Base-by-base conservation (phyloP, 2,888 invertebrate genomes). In the Rhagonycha fulva region DNA sequence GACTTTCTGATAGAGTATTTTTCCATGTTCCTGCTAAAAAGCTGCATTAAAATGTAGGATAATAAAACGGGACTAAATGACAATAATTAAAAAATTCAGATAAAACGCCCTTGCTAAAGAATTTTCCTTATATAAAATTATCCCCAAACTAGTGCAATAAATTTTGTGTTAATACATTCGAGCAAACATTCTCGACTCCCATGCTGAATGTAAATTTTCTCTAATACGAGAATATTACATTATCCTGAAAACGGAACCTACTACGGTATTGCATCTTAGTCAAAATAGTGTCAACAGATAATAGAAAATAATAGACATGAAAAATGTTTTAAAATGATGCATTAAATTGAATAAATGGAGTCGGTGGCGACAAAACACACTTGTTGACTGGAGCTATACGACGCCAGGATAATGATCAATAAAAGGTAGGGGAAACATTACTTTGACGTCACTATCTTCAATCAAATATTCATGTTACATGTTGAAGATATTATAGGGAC, bases 301-400 rank as follows among this genome's bases (percentile, higher is more conserved):
- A 47, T 66, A 66, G 26, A 14, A 11, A 66, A 66, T 66, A 66
- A 26, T 71, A n/a, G 24, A 26, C 24, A 30, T 24, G 23, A 68
- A 68, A 68, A 68, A 68, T 68, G 32, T 68, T 68, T 68, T 32
- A 68, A 68, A 68, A 32, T 30, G 68, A 68, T 19, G 72, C 68
- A 72, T 72, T 68, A 24, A 70, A 47, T 14, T 71, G 72, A 71
- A 62, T 71, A 70, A 76, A 76, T 75, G 76, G 72, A 76, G 74
- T 47, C 79, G 70, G 74, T 62, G 74, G 76, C 70, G 76, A 76
- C 75, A 69, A 66, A 47, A 74, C 78, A 80, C 81, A 82, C 82
- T 82, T 82, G 82, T 82, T 82, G 82, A 82, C 82, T 81, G 76
- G 76, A 80, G 73, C 81, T 78, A 74, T 78, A 67, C 81, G 82